A percentile compares a stretch with the other conserved stretches of the same genome.
phyloP scores from a whole-genome alignment of 2,113 vertebrate species.

The Tragelaphus strepsiceros region DNA sequence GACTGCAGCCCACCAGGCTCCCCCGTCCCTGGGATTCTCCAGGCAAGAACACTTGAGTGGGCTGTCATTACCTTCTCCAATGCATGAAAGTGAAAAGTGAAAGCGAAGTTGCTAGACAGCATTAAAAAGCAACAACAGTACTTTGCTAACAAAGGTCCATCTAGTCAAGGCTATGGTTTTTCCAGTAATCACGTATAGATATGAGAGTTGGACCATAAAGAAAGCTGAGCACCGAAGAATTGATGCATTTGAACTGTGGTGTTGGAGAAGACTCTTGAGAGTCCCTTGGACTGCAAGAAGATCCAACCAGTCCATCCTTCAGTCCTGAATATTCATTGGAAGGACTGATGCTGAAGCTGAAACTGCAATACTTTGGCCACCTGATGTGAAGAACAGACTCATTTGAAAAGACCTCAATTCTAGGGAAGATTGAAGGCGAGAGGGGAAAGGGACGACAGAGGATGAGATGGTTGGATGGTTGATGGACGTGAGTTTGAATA shows the following conservation, averaged over 20 bases:
- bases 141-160: not conserved
- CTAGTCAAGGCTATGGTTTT: not conserved
- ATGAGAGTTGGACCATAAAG: not conserved
- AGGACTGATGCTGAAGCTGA: not conserved
- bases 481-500: not conserved
- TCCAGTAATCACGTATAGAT: not conserved
- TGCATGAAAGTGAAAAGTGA: no score
- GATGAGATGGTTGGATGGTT: not conserved
- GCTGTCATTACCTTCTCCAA: no score
- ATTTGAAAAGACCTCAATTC: not conserved
- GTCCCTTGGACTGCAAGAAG: not conserved
- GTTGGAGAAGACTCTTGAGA: not conserved
- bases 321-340: not conserved
- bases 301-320: not conserved
- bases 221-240: rapidly evolving
- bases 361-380: not conserved
- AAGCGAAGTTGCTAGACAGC: not conserved
- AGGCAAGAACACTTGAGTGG: no score
- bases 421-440: not conserved
- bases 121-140: not conserved
- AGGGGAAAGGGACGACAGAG: not conserved
- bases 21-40: no score
- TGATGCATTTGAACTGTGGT: not conserved
- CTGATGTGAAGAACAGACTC: not conserved
- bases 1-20: no score